A percentile compares a stretch with the other conserved stretches of the same genome.
Evolutionary conservation across 2,888 invertebrate species (phyloP).

Genomic region (Mantis religiosa): DNA sequence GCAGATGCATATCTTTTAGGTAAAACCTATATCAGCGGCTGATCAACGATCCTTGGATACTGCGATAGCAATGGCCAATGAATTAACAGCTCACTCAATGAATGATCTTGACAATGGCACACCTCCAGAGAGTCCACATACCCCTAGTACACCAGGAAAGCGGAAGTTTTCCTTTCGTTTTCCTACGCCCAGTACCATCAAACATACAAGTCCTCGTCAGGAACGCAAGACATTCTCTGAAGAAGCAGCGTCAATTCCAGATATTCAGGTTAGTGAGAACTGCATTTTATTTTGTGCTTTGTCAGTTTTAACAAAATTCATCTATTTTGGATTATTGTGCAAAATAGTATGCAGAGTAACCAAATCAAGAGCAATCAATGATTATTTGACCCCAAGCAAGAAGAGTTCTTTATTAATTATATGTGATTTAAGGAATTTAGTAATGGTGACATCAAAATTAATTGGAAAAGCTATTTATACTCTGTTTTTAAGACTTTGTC

Average conservation of each 20-base stretch:
- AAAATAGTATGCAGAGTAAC: no score
- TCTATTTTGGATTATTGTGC: no score
- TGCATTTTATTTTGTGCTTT: neutral
- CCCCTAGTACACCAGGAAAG: slow-evolving; percentile 48
- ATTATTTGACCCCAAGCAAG: no score
- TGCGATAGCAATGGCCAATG: slow-evolving; percentile 89
- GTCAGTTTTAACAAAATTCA: neutral
- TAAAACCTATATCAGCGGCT: slow-evolving; percentile 90
- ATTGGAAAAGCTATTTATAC: no score
- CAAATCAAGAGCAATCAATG: no score
- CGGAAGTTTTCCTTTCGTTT: slow-evolving; percentile 79
- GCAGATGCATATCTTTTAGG: slow-evolving; percentile 41
- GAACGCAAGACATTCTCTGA: slow-evolving; percentile 86
- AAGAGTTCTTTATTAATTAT: no score
- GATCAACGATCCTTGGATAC: slow-evolving; percentile 88
- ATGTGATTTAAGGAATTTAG: no score
- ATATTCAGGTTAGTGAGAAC: slow-evolving; percentile 70
- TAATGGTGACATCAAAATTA: no score
- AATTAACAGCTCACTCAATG: slow-evolving; percentile 71
- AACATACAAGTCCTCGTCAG: slow-evolving; percentile 48
- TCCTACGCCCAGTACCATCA: slow-evolving; percentile 41
- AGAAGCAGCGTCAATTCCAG: slow-evolving; percentile 78
- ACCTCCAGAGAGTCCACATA: slow-evolving; percentile 30
- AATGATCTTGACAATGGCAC: slow-evolving; percentile 41
- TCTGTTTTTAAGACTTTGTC: no score